phyloP scores from a whole-genome alignment of 2,888 invertebrate species.

The Bellardia pandia region DNA sequence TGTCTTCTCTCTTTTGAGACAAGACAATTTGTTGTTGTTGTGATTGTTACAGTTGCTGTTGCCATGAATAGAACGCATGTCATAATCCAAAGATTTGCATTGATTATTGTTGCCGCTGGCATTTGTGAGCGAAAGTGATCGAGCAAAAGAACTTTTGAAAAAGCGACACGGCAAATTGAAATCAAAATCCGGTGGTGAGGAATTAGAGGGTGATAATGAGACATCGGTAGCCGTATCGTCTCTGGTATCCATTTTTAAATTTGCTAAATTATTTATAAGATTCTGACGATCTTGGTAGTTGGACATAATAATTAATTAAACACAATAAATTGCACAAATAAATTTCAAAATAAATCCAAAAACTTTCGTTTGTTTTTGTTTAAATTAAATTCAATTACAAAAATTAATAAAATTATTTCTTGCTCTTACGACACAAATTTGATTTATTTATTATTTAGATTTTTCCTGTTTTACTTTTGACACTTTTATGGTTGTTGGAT shows the following conservation, averaged over 20 bases:
- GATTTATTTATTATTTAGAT: slow-evolving; percentile 3
- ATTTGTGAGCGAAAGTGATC: slow-evolving; percentile 84
- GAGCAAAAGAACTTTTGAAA: slow-evolving; percentile 86
- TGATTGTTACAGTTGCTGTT: slow-evolving; percentile 72
- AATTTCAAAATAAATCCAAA: slow-evolving; percentile 2
- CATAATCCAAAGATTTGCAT: slow-evolving; percentile 84
- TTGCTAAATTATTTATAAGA: slow-evolving; percentile 34
- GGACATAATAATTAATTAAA: slow-evolving; percentile 23
- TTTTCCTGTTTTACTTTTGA: slow-evolving; percentile 31
- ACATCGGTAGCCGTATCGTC: slow-evolving; percentile 37
- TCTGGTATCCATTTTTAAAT: slow-evolving; percentile 59
- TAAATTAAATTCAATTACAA: neutral
- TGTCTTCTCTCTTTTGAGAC: slow-evolving; percentile 62
- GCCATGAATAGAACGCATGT: slow-evolving; percentile 73
- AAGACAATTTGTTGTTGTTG: slow-evolving; percentile 46
- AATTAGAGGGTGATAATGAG: slow-evolving; percentile 54
- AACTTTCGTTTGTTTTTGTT: slow-evolving; percentile 41
- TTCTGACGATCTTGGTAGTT: slow-evolving; percentile 33
- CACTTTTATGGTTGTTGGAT: slow-evolving; percentile 3
- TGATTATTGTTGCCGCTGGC: slow-evolving; percentile 72
- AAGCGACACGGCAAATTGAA: slow-evolving; percentile 84
- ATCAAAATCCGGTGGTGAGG: slow-evolving; percentile 82
- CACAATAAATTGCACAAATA: slow-evolving; percentile 16
- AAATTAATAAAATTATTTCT: slow-evolving; percentile 3
- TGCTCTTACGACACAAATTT: slow-evolving; percentile 47